Conservation (phyloP, 2,113 vertebrate species). For the Grantiella picta region DNA sequence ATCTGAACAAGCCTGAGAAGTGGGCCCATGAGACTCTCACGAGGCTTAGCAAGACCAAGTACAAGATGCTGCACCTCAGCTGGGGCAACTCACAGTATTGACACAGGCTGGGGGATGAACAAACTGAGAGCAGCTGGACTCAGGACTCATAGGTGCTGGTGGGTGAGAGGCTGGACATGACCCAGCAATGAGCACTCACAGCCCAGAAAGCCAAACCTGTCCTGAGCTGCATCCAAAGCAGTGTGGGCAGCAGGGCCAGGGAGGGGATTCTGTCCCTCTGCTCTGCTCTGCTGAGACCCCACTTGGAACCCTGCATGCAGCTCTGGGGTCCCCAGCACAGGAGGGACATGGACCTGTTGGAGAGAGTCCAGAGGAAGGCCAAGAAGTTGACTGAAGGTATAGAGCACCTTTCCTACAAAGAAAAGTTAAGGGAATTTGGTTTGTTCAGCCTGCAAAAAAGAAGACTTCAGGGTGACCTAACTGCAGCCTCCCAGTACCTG, state of each 20-base stretch:
- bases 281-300: neutral
- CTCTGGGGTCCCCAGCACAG: neutral
- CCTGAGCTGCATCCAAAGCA: neutral
- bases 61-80: neutral
- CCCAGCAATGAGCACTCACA: rapidly evolving
- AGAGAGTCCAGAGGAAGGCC: neutral
- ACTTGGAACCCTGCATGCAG: neutral
- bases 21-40: neutral
- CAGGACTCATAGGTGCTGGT: rapidly evolving
- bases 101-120: neutral
- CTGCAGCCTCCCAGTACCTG: neutral
- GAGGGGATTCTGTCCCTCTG: neutral
- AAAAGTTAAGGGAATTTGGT: neutral
- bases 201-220: rapidly evolving
- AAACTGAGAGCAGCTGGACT: neutral
- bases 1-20: neutral
- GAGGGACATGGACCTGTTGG: neutral
- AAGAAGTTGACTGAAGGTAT: neutral
- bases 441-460: neutral
- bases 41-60: neutral
- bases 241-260: rapidly evolving
- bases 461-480: neutral
- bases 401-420: neutral
- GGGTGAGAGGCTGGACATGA: neutral
- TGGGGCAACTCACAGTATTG: rapidly evolving